phyloP scores from a whole-genome alignment of 2,797 vertebrate genomes.

The Aeoliscus strigatus region DNA sequence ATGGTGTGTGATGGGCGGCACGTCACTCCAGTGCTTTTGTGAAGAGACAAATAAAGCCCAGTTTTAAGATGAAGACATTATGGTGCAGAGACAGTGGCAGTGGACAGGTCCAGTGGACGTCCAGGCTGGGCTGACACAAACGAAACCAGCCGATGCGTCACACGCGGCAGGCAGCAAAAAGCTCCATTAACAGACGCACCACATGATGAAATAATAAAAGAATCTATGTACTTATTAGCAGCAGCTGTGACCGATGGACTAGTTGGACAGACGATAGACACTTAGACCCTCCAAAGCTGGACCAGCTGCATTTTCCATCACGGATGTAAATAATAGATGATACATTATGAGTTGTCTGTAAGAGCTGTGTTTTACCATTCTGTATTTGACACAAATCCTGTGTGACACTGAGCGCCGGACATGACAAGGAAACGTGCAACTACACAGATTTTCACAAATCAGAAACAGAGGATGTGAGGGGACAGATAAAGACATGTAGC shows the following conservation, averaged over 20 bases:
- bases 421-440: slow-evolving; percentile 14
- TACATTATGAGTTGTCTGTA: slow-evolving; percentile 69
- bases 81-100: slow-evolving; percentile 37
- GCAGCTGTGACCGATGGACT: slow-evolving; percentile 14
- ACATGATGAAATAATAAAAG: slow-evolving; percentile 17
- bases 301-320: slow-evolving; percentile 71
- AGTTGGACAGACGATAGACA: slow-evolving; percentile 38
- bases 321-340: slow-evolving; percentile 75
- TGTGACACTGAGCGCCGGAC: slow-evolving; percentile 28
- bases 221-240: slow-evolving; percentile 17
- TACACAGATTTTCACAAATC: slow-evolving; percentile 30
- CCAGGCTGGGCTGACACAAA: slow-evolving; percentile 23
- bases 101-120: slow-evolving; percentile 21
- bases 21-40: slow-evolving; percentile 59
- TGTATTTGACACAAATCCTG: slow-evolving; percentile 34
- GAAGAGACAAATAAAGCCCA: slow-evolving; percentile 47
- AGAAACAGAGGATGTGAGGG: slow-evolving; percentile 11
- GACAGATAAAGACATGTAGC: slow-evolving; percentile 10
- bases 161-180: not conserved
- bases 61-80: slow-evolving; percentile 45
- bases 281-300: slow-evolving; percentile 61
- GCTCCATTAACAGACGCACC: slow-evolving; percentile 4
- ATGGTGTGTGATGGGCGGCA: slow-evolving; percentile 40
- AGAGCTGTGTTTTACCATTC: slow-evolving; percentile 57
- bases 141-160: slow-evolving; percentile 19